These are phyloP conservation scores for Mesitornis unicolor DNA, from an alignment of 2,113 vertebrate genomes.

Conservation along the genomic window DNA sequence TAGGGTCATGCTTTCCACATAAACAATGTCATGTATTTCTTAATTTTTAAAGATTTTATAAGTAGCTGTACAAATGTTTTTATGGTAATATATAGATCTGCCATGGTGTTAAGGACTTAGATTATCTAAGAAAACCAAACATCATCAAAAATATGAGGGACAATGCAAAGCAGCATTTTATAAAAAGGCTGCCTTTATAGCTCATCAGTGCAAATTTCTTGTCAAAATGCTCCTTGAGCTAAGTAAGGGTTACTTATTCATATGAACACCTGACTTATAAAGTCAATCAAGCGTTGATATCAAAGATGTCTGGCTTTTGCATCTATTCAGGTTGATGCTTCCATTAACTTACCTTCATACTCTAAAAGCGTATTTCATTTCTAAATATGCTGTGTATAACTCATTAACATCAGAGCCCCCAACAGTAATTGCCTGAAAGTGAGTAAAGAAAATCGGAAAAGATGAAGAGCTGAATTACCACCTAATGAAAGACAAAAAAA, in stretches of 20 bases:
- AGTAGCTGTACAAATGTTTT: neutral
- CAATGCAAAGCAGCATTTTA: constrained; percentile 26
- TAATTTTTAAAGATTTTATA: constrained; percentile 31
- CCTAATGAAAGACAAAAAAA: constrained; percentile 76
- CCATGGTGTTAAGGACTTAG: constrained; percentile 4
- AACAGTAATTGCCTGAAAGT: constrained; percentile 77
- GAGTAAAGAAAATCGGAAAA: constrained; percentile 74
- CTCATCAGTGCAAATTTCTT: constrained; percentile 72
- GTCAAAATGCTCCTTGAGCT: constrained; percentile 63
- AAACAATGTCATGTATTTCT: neutral
- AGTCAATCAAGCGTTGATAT: constrained; percentile 72
- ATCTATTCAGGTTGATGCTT: constrained; percentile 71
- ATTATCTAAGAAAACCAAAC: constrained; percentile 42
- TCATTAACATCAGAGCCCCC: constrained; percentile 80
- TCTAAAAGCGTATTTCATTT: constrained; percentile 73
- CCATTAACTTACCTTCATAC: constrained; percentile 73
- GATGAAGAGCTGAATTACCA: constrained; percentile 78
- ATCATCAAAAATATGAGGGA: constrained; percentile 47
- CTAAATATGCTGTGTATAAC: constrained; percentile 70
- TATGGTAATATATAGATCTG: constrained; percentile 17
- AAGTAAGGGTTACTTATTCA: constrained; percentile 76
- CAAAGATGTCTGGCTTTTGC: constrained; percentile 68
- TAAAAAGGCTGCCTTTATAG: constrained; percentile 58
- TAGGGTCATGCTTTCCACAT: neutral
- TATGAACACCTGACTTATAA: constrained; percentile 75